phyloP scores from a whole-genome alignment of 1,140 invertebrate species.

The Bombus confusus region DNA sequence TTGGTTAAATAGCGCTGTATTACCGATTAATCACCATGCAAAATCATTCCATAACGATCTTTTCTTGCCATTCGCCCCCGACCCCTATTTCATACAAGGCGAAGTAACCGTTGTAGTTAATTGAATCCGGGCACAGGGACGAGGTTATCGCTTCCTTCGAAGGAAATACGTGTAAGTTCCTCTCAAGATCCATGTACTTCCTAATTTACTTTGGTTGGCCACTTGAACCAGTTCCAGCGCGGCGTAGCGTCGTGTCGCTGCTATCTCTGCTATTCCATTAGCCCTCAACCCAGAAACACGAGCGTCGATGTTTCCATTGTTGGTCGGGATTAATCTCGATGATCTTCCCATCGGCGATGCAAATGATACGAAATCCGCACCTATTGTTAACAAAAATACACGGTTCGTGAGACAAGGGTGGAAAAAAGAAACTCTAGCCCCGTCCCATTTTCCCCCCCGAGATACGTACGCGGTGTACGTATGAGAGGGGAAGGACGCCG shows the following conservation, averaged over 20 bases:
- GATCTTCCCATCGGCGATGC: slow-evolving; percentile 48
- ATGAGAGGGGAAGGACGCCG: not conserved
- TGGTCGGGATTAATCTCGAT: slow-evolving; percentile 35
- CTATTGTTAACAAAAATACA: slow-evolving; percentile 1
- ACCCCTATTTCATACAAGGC: no score
- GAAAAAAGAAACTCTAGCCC: slow-evolving; percentile 19
- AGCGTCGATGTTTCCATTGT: slow-evolving; percentile 46
- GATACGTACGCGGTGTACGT: not conserved
- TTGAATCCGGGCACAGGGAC: not conserved
- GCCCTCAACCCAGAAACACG: slow-evolving; percentile 32
- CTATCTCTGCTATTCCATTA: slow-evolving; percentile 22
- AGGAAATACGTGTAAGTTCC: slow-evolving; percentile 18
- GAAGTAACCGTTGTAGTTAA: not conserved
- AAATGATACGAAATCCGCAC: slow-evolving; percentile 23
- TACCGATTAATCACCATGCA: not conserved
- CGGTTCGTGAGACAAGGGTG: not conserved
- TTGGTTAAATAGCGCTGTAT: no score
- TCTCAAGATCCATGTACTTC: slow-evolving; percentile 7
- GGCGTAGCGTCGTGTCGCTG: not conserved
- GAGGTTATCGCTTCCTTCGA: not conserved
- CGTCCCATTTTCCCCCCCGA: not conserved
- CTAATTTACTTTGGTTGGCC: slow-evolving; percentile 27
- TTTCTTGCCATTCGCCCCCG: no score
- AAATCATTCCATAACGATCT: not conserved
- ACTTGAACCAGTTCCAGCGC: slow-evolving; percentile 26